A percentile compares a stretch with the other conserved stretches of the same genome.
Evolutionary conservation across 2,113 vertebrate genomes (phyloP).

Genomic region (Caranx melampygus): DNA sequence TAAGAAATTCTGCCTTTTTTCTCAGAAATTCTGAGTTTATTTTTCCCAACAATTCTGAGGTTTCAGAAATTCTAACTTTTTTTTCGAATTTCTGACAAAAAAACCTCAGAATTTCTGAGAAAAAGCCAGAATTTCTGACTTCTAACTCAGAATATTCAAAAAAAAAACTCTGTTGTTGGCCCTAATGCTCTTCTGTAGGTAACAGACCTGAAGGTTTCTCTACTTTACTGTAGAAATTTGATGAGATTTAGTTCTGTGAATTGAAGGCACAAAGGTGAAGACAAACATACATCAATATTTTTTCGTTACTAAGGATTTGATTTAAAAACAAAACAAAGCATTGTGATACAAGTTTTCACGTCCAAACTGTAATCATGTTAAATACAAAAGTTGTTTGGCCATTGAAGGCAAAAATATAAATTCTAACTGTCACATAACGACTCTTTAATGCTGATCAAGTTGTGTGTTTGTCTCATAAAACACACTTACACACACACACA

Average conservation of each 20-base stretch:
- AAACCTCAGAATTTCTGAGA: too few relatives aligned
- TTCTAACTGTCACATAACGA: too few relatives aligned
- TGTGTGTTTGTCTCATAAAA: neutral
- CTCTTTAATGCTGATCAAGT: neutral
- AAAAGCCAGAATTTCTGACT: too few relatives aligned
- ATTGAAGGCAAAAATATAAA: neutral
- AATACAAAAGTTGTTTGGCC: slow-evolving; percentile 7
- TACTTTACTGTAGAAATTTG: neutral
- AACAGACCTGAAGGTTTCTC: neutral
- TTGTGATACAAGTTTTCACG: neutral
- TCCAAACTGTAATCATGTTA: neutral
- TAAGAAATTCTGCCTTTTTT: too few relatives aligned
- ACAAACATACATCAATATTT: neutral
- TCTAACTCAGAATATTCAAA: too few relatives aligned
- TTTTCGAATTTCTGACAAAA: too few relatives aligned
- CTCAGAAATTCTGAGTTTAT: too few relatives aligned
- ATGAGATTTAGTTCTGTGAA: neutral
- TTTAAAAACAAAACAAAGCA: neutral
- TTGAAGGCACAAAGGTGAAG: neutral
- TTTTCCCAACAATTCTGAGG: too few relatives aligned
- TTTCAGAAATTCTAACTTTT: too few relatives aligned
- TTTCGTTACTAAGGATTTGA: neutral
- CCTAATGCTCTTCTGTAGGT: too few relatives aligned
- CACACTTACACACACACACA: neutral
- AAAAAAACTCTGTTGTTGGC: too few relatives aligned